Evolutionary conservation across 2,888 invertebrate species (phyloP).

Genomic region (Meghimatium bilineatum): DNA sequence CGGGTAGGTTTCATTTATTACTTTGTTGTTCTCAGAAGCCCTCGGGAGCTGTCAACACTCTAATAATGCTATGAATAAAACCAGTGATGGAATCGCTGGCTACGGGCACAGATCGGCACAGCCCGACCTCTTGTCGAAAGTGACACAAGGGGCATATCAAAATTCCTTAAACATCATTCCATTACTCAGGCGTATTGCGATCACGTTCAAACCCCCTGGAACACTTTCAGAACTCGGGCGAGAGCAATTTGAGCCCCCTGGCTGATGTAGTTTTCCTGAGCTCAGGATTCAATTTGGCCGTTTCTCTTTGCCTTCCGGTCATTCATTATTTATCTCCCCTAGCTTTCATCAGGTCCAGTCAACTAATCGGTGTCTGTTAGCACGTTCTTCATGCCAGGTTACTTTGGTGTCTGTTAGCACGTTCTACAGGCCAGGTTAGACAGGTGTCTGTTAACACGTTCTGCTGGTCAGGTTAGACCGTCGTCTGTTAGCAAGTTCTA

Average conservation of each 20-base stretch:
- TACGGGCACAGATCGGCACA: neutral
- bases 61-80: constrained; percentile 39
- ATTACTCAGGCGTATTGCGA: constrained; percentile 12
- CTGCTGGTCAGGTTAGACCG: neutral
- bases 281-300: constrained; percentile 3
- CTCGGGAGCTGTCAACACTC: constrained; percentile 2
- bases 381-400: neutral
- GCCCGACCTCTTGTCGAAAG: neutral
- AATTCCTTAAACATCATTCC: constrained; percentile 30
- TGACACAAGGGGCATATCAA: constrained; percentile 33
- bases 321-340: constrained; percentile 7
- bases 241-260: neutral
- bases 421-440: too few species aligned
- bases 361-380: neutral
- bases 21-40: constrained; percentile 19
- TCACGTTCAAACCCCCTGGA: neutral
- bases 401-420: neutral
- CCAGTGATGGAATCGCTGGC: constrained; percentile 18
- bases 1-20: constrained; percentile 33
- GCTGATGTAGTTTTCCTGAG: neutral
- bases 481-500: too few species aligned
- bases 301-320: neutral
- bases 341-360: neutral
- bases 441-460: too few species aligned
- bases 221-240: neutral